Evolutionary conservation across 1,140 invertebrate genomes (phyloP), one percentile per base, ranked within the genome.

Genomic region (Diplogasteroides magnus): DNA sequence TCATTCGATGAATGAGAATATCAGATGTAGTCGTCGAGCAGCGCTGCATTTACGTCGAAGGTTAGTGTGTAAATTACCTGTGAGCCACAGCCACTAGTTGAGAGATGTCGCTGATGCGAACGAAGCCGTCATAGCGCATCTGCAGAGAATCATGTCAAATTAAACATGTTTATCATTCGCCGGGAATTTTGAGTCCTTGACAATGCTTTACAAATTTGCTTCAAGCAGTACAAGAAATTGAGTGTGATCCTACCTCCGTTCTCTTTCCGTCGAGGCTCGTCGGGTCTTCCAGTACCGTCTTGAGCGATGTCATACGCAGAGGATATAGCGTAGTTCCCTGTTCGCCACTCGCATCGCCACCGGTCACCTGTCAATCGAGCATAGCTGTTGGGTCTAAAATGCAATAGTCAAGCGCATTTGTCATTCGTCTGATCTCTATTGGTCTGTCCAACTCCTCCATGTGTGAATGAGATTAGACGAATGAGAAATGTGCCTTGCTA

Each of bases 71-170:
- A 14, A 14, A 13, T 26, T 23, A 29, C 27, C 62, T 27, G 61
- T 81, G 82, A 11, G 76, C 79, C 31, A 83, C 64, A 26, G 74
- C 71, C 19, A 70, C 62, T 23, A 83, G 68, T 64, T 83, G 76
- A 31, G 82, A 70, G 0, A 66, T 48, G 61, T 79, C 66, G 25
- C 77, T 72, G 69, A 76, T 72, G 59, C 79, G 65, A 19, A 48
- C 37, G 71, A 80, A 81, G 15, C 77, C 67, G 31, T 81, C 81
- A 65, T 81, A 83, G 14, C 81, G 66, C 61, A 81, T 81, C 74
- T 80, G 62, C 32, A 78, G 69, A 48, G 58, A 31, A 28, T n/a
- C 31, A 15, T 48, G 6, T 48, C 37, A 11, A 19, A 11, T 48
- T 48, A 11, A 19, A 19, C 37, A 48, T 19, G 19, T 11, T 6